Percentiles rank a stretch among this genome's conserved stretches.
phyloP scores from a whole-genome alignment of 2,113 vertebrate species.

The Alouatta palliata region DNA sequence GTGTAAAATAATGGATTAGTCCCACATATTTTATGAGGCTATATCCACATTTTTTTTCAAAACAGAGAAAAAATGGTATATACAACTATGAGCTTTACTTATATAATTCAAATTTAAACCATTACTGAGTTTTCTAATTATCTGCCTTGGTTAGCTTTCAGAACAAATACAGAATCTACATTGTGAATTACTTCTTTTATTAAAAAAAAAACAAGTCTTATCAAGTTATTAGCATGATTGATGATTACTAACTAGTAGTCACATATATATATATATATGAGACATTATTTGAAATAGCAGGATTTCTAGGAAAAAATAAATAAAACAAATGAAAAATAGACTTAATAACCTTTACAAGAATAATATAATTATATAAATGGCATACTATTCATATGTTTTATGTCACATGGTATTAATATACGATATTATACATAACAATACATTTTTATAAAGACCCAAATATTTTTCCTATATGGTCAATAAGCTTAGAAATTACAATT shows the following conservation, averaged over 20 bases:
- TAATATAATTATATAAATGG: not conserved
- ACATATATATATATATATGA: not conserved
- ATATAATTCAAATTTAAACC: not conserved
- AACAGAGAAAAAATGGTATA: not conserved
- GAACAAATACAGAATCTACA: not conserved
- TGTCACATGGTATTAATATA: not conserved
- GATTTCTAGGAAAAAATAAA: not conserved
- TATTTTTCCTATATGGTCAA: not conserved
- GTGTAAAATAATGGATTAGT: conserved; percentile 54
- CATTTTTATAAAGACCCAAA: not conserved
- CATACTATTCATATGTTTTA: not conserved
- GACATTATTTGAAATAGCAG: not conserved
- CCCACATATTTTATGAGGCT: not conserved
- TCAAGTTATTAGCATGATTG: not conserved
- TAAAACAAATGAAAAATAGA: not conserved
- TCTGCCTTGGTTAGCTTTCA: not conserved
- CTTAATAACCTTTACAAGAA: not conserved
- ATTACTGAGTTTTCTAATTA: not conserved
- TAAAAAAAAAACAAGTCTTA: not conserved
- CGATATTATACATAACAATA: not conserved
- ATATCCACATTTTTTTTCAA: not conserved
- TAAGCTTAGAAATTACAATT: not conserved
- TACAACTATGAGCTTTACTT: not conserved
- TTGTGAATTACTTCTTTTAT: not conserved
- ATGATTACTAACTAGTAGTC: not conserved